Evolutionary conservation across 2,113 vertebrate genomes (phyloP).

Genomic region (Phalacrocorax aristotelis): DNA sequence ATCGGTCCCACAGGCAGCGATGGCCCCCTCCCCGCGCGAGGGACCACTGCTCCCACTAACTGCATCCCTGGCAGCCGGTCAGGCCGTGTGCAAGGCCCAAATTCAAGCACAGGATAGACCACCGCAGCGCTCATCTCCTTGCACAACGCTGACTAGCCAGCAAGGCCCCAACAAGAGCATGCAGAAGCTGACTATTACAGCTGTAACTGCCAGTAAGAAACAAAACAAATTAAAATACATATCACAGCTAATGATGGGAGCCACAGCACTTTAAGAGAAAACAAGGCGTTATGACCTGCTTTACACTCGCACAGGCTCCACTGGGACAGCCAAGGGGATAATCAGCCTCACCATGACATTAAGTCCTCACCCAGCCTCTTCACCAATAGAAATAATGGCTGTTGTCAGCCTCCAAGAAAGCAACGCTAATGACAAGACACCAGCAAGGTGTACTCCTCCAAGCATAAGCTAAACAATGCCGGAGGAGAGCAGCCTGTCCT

Average conservation of each 20-base stretch:
- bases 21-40: rapidly evolving
- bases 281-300: not conserved
- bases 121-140: not conserved
- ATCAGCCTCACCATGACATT: not conserved
- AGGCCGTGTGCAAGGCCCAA: not conserved
- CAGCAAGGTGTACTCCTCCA: not conserved
- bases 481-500: not conserved
- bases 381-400: not conserved
- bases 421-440: not conserved
- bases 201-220: not conserved
- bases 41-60: not conserved
- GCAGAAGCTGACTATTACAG: not conserved
- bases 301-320: not conserved
- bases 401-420: not conserved
- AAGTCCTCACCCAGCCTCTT: not conserved
- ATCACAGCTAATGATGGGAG: not conserved
- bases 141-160: not conserved
- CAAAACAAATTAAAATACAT: not conserved
- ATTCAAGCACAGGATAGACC: not conserved
- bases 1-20: not conserved
- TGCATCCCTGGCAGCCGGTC: rapidly evolving
- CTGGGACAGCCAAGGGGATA: not conserved
- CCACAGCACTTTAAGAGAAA: not conserved
- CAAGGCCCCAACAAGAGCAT: not conserved
- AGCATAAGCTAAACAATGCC: not conserved